Evolutionary conservation across 2,113 vertebrate genomes (phyloP), one percentile per base, ranked within the genome.

Genomic region (Gavia stellata): DNA sequence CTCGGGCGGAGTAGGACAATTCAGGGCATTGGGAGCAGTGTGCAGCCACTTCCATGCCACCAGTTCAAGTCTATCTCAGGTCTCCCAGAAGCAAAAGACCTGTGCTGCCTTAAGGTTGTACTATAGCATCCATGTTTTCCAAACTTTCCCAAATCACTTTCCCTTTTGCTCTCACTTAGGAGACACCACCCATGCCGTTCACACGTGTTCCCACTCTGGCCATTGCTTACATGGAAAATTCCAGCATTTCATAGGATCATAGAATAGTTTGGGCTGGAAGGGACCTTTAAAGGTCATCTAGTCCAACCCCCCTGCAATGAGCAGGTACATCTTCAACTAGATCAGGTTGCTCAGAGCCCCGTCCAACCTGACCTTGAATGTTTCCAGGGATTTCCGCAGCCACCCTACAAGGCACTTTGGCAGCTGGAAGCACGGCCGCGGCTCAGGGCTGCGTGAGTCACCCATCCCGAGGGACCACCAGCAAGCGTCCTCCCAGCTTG

Each of bases 191-290:
- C 65, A 38, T 23, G 36, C 31, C 40, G 56, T 47, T 88, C 55
- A 52, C 0, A 2, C 3, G 5, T 12, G 9, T n/a, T n/a, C 10
- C 31, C 20, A 21, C 29, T 49, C 23, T 2, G 6, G 71, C 14
- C 25, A 58, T 6, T 78, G 36, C 47, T 78, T 63, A 19, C 23
- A 38, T 10, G 36, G 56, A 80, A 92, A 94, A 36, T 7, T 70
- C 34, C 44, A 53, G 28, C 14, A 29, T 45, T 61, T 50, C 24
- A 26, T 26, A 50, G 49, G 49, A n/a, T n/a, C n/a, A n/a, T n/a
- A n/a, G n/a, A n/a, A n/a, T n/a, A n/a, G n/a, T n/a, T n/a, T n/a
- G n/a, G 24, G 24, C 5, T 50, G 24, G 49, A 50, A 26, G 24
- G 49, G 49, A 50, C 49, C 49, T 50, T 26, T 26, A 50, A 26